A percentile compares a stretch with the other conserved stretches of the same genome.
phyloP scores from a whole-genome alignment of 2,888 invertebrate species.

The Digitonthophagus gazella region DNA sequence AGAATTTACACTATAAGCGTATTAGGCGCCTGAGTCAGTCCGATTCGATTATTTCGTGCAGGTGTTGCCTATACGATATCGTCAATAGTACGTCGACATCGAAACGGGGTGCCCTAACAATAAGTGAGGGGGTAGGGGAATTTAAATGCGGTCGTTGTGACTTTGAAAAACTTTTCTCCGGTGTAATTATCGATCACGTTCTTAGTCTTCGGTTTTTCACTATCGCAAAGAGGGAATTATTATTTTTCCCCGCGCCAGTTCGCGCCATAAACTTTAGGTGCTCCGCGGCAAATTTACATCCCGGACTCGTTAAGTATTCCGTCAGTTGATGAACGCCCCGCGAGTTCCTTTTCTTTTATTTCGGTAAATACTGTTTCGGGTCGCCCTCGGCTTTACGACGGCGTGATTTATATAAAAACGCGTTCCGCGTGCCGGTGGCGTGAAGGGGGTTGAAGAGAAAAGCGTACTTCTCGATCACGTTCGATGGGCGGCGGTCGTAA shows the following conservation, averaged over 20 bases:
- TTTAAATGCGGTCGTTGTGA: too few species aligned
- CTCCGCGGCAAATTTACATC: neutral
- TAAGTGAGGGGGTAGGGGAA: neutral
- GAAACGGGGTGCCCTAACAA: neutral
- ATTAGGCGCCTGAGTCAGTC: neutral
- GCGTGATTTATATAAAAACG: constrained; percentile 14
- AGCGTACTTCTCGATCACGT: constrained; percentile 12
- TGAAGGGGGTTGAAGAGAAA: neutral
- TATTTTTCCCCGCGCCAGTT: too few species aligned
- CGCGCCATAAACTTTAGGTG: neutral
- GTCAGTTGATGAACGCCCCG: neutral
- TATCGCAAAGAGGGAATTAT: neutral
- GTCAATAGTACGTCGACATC: neutral
- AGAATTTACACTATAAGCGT: neutral
- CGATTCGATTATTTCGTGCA: neutral
- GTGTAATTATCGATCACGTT: neutral
- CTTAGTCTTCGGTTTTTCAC: neutral
- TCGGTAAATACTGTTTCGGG: constrained; percentile 17
- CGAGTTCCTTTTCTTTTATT: constrained; percentile 21
- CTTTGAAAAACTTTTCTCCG: too few species aligned
- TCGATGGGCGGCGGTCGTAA: constrained; percentile 2
- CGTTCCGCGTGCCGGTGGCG: neutral
- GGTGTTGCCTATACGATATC: neutral
- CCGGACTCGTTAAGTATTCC: neutral
- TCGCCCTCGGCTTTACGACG: constrained; percentile 3